These are phyloP conservation scores for Acanthosepion pharaonis DNA, from an alignment of 2,888 invertebrate genomes.

Conservation along the genomic window DNA sequence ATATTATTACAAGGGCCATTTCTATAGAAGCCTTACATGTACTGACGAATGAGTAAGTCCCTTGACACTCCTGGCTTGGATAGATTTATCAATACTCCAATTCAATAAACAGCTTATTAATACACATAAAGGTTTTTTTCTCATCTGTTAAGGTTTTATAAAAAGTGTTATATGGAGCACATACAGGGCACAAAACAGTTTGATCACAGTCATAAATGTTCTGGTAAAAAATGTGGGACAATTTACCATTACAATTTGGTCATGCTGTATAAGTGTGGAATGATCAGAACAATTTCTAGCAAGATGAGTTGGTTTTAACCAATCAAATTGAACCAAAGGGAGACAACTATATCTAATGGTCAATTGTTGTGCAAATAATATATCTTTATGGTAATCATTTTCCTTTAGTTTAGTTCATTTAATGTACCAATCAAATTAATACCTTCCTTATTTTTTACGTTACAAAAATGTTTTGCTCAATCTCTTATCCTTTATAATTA, in stretches of 20 bases:
- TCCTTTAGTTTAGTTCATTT: neutral
- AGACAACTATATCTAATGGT: neutral
- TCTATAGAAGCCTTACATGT: neutral
- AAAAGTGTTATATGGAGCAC: no score
- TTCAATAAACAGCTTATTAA: neutral
- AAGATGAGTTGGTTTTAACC: neutral
- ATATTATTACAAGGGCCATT: neutral
- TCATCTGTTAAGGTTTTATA: neutral
- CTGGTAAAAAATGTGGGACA: neutral
- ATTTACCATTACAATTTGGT: neutral
- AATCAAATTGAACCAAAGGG: neutral
- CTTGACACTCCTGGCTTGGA: neutral
- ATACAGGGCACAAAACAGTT: neutral
- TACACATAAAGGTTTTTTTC: neutral
- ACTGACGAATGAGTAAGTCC: neutral
- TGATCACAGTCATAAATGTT: neutral
- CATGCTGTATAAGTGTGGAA: neutral
- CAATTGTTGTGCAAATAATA: neutral
- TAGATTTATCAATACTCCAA: neutral
- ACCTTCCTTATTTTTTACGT: neutral
- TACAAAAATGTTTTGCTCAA: neutral
- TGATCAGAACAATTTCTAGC: neutral
- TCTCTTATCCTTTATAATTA: neutral
- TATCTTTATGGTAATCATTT: neutral
- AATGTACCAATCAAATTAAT: neutral